Evolutionary conservation across 2,113 vertebrate species (phyloP), one percentile per base, ranked within the genome.

Genomic region (Cinclus mexicanus): DNA sequence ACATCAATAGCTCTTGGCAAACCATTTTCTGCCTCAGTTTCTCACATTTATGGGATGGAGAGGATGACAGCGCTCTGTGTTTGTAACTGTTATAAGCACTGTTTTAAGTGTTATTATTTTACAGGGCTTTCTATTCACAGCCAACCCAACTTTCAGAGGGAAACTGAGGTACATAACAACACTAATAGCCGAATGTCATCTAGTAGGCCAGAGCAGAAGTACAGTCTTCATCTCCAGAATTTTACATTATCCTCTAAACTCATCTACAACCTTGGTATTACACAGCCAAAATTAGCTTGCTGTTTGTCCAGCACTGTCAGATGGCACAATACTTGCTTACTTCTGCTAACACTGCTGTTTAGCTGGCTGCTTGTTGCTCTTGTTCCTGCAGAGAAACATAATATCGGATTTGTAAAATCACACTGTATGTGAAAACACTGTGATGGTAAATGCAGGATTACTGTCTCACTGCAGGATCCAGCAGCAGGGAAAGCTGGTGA

Each of bases 21-120:
- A 77, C 14, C 64, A 89, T 92, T 94, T 96, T 95, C 94, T 96
- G 93, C 92, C 93, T 96, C 94, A 78, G 83, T 84, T 96, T 83
- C 83, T 92, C 90, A 53, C 83, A 68, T 81, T 95, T 83, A 63
- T 83, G 44, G 77, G 86, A 88, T 33, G 18, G 50, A 94, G 75
- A 90, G 31, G 84, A 85, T 77, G 82, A 74, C 76, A 89, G 80
- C 1, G 1, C 59, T 93, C 79, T 50, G 22, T 52, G 75, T 61
- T 86, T 83, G 25, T 74, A 86, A 77, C 69, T 81, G 39, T 37
- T 64, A 49, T 2, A 70, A 18, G 33, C 71, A n/a, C 35, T 56
- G 64, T 22, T 94, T 80, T 92, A 92, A 70, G 52, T 83, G 82
- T 61, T 83, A n/a, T 53, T 82, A 83, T 94, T 95, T 85, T 64